These are phyloP conservation scores for Brachionus koreanus DNA, from an alignment of 1,140 invertebrate genomes.

Conservation along the genomic window DNA sequence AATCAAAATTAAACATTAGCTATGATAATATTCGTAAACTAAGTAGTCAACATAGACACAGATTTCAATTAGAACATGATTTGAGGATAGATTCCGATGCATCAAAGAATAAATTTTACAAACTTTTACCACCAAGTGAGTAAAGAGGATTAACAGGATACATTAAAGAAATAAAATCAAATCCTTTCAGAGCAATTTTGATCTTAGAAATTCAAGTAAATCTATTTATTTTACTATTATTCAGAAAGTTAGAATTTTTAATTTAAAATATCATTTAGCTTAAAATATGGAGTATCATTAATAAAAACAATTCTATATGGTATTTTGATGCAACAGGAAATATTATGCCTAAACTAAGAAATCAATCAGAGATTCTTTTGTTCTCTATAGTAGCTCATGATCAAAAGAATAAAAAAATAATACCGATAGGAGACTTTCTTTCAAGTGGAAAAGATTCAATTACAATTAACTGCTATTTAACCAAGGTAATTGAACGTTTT, in stretches of 20 bases:
- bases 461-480: neutral
- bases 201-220: slow-evolving; percentile 25
- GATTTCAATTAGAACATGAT: neutral
- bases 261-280: neutral
- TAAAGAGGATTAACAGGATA: neutral
- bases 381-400: slow-evolving; percentile 9
- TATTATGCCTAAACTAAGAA: neutral
- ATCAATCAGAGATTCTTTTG: neutral
- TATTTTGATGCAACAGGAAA: slow-evolving; percentile 17
- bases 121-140: neutral
- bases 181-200: neutral
- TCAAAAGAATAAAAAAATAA: neutral
- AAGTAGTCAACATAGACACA: neutral
- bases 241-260: no score
- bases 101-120: neutral
- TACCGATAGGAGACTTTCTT: slow-evolving; percentile 1
- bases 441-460: neutral
- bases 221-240: no score
- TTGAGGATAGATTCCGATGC: neutral
- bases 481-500: neutral
- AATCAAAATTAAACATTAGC: neutral
- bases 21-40: neutral
- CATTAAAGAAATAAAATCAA: neutral
- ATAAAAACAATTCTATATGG: neutral
- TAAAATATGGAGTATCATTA: neutral